Evolutionary conservation across 1,140 invertebrate genomes (phyloP).

Genomic region (Penaeus vannamei): DNA sequence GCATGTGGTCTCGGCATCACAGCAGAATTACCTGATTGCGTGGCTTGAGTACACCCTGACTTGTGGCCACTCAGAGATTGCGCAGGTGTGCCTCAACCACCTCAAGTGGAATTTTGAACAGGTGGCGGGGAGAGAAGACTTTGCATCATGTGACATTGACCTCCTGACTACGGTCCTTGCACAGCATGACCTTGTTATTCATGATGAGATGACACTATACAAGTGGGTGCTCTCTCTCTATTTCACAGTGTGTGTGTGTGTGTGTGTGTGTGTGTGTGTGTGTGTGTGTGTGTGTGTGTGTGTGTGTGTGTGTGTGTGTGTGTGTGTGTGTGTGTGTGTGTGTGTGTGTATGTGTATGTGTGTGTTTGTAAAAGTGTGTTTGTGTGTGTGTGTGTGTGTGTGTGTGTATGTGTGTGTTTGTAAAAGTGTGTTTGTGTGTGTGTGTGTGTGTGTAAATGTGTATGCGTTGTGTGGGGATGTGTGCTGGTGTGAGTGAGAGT

Average conservation of each 20-base stretch:
- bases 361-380: background rate
- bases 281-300: slow-evolving; percentile 20
- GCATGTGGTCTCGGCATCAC: slow-evolving; percentile 87
- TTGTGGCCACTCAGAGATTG: slow-evolving; percentile 85
- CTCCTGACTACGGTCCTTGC: slow-evolving; percentile 83
- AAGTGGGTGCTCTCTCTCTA: slow-evolving; percentile 72
- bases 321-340: slow-evolving; percentile 2
- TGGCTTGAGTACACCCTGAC: slow-evolving; percentile 92
- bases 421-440: too few species aligned
- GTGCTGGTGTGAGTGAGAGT: too few species aligned
- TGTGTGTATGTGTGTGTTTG: too few species aligned
- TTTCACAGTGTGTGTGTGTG: background rate
- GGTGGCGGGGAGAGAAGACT: slow-evolving; percentile 84
- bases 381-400: background rate
- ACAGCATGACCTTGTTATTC: slow-evolving; percentile 89
- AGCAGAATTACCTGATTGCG: slow-evolving; percentile 84
- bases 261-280: background rate
- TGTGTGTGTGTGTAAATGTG: too few species aligned
- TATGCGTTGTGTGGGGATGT: too few species aligned
- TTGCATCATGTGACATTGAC: slow-evolving; percentile 86
- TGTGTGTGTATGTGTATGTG: slow-evolving; percentile 16
- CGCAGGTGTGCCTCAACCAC: slow-evolving; percentile 85
- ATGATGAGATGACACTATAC: slow-evolving; percentile 90
- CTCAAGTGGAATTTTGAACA: slow-evolving; percentile 93
- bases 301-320: background rate